Evolutionary conservation across 1,140 invertebrate species (phyloP), one percentile per base, ranked within the genome.

Genomic region (Heliconius nattereri): DNA sequence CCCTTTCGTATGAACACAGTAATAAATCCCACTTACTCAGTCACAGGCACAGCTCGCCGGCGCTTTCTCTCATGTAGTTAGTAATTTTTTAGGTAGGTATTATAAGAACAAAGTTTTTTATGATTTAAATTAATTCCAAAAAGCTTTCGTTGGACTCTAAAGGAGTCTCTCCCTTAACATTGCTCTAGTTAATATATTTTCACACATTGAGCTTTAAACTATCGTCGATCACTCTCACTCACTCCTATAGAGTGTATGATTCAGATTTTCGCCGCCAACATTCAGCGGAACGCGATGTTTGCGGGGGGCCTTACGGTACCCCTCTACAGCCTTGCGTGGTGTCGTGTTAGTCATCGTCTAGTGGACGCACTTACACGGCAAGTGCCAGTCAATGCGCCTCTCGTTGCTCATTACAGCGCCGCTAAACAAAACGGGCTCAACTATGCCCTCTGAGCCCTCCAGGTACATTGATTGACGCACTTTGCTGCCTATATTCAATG

Each of bases 321-420:
- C 78, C 73, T 83, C 80, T 75, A 37, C 37, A 82, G 75, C 78
- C 71, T 82, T 71, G 71, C 75, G 52, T 57, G 78, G 71, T 82
- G 71, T 82, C 78, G 75, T 37, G 78, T 79, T 80, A 79, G 78
- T 79, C 75, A 80, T 80, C 78, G 78, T 82, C 81, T 83, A 40
- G 75, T 73, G 78, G 78, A 78, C 73, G 76, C 76, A 83, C 80
- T 80, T 78, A 80, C 79, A 80, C 52, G 79, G 73, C 78, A 83
- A 83, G 70, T 54, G 78, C 78, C 49, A 77, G 78, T 78, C 73
- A 75, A 73, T 80, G 66, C 40, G 45, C 74, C 26, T 45, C 40
- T 52, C 49, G 37, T 76, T 78, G 49, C 66, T 78, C 60, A 81
- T 78, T 78, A 75, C 66, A 54, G 52, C 45, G 23, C 7, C 71